Conservation (phyloP, 2,888 invertebrate genomes). For the Cinara cedri region DNA sequence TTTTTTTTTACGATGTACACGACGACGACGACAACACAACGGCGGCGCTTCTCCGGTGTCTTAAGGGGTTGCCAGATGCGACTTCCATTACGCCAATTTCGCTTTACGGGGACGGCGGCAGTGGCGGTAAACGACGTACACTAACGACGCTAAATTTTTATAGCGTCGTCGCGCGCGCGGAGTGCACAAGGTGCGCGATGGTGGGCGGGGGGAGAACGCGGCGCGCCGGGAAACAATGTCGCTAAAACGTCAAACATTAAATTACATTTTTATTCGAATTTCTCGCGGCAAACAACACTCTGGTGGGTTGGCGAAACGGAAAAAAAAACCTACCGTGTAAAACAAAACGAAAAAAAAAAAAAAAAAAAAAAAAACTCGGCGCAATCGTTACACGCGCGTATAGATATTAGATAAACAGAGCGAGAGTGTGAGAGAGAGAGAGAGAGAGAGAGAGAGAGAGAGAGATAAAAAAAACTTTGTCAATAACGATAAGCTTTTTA, state of each 20-base stretch:
- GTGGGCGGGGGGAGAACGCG: not conserved
- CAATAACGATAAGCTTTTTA: conserved; percentile 56
- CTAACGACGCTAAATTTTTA: conserved; percentile 56
- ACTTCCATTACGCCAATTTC: conserved; percentile 57
- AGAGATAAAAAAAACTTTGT: conserved; percentile 52
- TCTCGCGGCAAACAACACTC: conserved; percentile 51
- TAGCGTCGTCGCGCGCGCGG: conserved; percentile 41
- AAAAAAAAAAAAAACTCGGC: conserved; percentile 8
- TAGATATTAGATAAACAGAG: too few relatives aligned
- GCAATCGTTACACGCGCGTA: conserved; percentile 42
- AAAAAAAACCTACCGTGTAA: conserved; percentile 12
- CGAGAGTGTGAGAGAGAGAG: too few relatives aligned
- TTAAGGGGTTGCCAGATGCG: conserved; percentile 57
- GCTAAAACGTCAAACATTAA: conserved; percentile 57
- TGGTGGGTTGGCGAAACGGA: conserved; percentile 37
- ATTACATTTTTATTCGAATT: conserved; percentile 57
- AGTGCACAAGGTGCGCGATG: not conserved
- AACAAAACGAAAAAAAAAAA: conserved; percentile 13
- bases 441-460: too few relatives aligned
- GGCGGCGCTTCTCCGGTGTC: not conserved
- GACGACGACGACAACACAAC: not conserved
- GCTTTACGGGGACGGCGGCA: not conserved
- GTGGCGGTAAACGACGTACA: conserved; percentile 48
- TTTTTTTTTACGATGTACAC: conserved; percentile 44
- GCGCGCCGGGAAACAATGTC: conserved; percentile 27